Evolutionary conservation across 2,888 invertebrate genomes (phyloP).

Genomic region (Calephelis perditalis): DNA sequence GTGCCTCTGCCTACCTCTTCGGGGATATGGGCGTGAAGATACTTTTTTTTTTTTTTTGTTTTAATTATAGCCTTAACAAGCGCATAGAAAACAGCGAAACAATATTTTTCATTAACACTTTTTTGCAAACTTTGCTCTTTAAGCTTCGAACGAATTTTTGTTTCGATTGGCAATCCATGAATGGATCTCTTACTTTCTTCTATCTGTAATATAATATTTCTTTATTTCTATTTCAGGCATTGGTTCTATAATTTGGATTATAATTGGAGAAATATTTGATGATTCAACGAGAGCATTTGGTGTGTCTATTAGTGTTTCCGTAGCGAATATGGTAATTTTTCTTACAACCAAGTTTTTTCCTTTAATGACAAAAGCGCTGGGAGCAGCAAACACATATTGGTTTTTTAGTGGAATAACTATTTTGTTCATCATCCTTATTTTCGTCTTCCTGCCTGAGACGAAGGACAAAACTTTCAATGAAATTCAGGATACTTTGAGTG

Average conservation of each 20-base stretch:
- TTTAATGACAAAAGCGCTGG: slow-evolving; percentile 34
- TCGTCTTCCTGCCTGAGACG: slow-evolving; percentile 49
- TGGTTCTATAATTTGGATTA: slow-evolving; percentile 38
- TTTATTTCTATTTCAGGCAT: slow-evolving; percentile 39
- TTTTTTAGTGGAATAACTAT: slow-evolving; percentile 37
- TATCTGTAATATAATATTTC: background rate
- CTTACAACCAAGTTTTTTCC: slow-evolving; percentile 44
- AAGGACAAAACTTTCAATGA: slow-evolving; percentile 52
- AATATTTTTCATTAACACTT: no score
- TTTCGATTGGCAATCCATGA: no score
- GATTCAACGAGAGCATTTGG: slow-evolving; percentile 44
- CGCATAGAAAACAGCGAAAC: no score
- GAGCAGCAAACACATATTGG: slow-evolving; percentile 44
- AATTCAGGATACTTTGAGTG: slow-evolving; percentile 45
- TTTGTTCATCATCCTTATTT: slow-evolving; percentile 35
- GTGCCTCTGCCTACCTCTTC: no score
- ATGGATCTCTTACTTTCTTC: no score
- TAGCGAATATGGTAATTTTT: slow-evolving; percentile 35
- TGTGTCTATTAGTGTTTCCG: slow-evolving; percentile 31
- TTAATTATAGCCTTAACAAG: no score
- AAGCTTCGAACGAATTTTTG: no score
- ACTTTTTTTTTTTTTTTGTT: no score
- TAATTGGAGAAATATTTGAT: slow-evolving; percentile 42
- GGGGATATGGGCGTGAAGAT: no score
- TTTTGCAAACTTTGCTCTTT: no score